Percentiles rank a stretch among this genome's conserved stretches.
Conservation (phyloP, 2,888 invertebrate genomes). For the Chalcis sispes region DNA sequence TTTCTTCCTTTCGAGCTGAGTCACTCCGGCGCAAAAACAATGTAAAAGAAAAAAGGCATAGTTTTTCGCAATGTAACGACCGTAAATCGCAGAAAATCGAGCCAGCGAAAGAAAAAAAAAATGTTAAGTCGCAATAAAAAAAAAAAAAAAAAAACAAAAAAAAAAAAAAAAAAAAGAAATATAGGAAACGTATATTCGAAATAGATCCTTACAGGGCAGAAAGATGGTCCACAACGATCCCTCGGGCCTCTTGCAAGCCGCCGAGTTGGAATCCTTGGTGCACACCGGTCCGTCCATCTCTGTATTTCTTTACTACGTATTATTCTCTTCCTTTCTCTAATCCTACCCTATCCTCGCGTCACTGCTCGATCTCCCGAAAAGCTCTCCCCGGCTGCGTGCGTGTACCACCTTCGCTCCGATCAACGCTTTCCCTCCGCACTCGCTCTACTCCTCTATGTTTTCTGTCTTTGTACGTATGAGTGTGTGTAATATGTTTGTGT, state of each 20-base stretch:
- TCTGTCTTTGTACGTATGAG: too few species aligned
- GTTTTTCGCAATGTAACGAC: neutral
- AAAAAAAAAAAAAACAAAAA: neutral
- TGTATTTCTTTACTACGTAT: too few species aligned
- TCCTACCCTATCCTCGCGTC: too few species aligned
- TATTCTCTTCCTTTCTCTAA: too few species aligned
- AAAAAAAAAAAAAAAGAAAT: neutral
- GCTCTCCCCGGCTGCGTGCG: too few species aligned
- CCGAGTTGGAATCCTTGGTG: constrained; percentile 34
- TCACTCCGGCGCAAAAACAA: neutral
- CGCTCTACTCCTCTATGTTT: too few species aligned
- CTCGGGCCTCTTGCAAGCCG: constrained; percentile 42
- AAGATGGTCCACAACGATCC: constrained; percentile 51
- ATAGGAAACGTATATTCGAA: neutral
- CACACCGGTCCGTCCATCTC: constrained; percentile 51
- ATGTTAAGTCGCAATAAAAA: too few species aligned
- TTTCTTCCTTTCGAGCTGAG: neutral
- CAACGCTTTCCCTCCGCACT: too few species aligned
- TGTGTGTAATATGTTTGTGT: too few species aligned
- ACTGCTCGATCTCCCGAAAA: too few species aligned
- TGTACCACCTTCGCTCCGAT: too few species aligned
- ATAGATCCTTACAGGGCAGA: constrained; percentile 47
- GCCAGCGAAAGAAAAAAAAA: neutral
- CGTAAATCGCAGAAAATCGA: neutral
- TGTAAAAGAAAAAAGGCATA: neutral